A percentile compares a stretch with the other conserved stretches of the same genome.
phyloP scores from a whole-genome alignment of 1,140 invertebrate species.

The Psix sp. region DNA sequence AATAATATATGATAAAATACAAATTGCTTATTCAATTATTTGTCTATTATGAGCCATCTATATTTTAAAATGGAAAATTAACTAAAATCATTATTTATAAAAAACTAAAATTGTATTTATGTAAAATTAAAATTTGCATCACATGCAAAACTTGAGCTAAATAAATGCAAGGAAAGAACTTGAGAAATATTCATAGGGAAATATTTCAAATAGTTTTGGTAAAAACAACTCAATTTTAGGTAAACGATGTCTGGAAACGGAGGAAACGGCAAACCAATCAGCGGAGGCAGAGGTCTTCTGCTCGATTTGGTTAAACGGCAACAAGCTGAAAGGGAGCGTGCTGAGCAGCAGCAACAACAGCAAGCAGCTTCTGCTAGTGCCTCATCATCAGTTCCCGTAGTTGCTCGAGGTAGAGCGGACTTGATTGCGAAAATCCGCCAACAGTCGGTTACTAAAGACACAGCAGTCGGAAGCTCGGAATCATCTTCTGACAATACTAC shows the following conservation, averaged over 20 bases:
- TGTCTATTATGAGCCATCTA: too few relatives aligned
- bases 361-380: not conserved
- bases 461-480: slow-evolving; percentile 8
- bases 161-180: too few relatives aligned
- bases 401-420: slow-evolving; percentile 6
- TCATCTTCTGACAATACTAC: slow-evolving; percentile 15
- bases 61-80: too few relatives aligned
- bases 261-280: not conserved
- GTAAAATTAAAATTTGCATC: too few relatives aligned
- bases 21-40: too few relatives aligned
- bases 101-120: too few relatives aligned
- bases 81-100: too few relatives aligned
- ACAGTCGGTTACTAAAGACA: slow-evolving; percentile 3
- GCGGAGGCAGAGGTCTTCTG: not conserved
- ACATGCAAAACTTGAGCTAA: too few relatives aligned
- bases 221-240: not conserved
- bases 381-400: not conserved
- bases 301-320: not conserved
- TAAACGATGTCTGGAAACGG: not conserved
- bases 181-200: too few relatives aligned
- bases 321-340: not conserved
- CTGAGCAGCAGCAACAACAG: not conserved
- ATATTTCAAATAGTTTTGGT: too few relatives aligned
- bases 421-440: slow-evolving; percentile 2
- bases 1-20: too few relatives aligned